These are phyloP conservation scores for Caenorhabditis wallacei DNA, from an alignment of 2,888 invertebrate genomes.

Conservation along the genomic window DNA sequence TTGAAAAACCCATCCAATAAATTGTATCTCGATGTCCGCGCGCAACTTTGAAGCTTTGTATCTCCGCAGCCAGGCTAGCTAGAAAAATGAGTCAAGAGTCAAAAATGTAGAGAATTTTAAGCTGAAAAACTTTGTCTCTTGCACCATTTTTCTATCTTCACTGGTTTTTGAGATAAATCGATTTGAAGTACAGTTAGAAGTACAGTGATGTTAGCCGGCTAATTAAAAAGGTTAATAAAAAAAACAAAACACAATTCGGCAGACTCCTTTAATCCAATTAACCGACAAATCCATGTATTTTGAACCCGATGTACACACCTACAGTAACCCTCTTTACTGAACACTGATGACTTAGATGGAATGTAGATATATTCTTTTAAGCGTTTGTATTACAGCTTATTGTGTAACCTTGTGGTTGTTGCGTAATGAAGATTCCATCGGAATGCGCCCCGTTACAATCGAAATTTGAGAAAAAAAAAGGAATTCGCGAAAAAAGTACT, in stretches of 20 bases:
- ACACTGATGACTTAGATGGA: conserved; percentile 47
- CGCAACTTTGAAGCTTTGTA: too few species aligned
- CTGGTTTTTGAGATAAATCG: not conserved
- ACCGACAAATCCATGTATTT: not conserved
- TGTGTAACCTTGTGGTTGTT: conserved; percentile 16
- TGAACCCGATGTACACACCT: too few species aligned
- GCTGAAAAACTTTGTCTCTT: not conserved
- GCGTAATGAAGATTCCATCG: not conserved
- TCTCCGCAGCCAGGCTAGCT: too few species aligned
- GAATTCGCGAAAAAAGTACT: too few species aligned
- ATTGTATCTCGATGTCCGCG: too few species aligned
- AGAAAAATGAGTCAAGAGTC: too few species aligned
- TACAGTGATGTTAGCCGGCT: too few species aligned
- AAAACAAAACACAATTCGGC: too few species aligned
- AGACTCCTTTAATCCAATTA: too few species aligned
- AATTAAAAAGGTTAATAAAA: too few species aligned
- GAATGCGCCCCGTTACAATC: not conserved
- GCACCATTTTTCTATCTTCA: not conserved
- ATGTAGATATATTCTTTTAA: conserved; percentile 1
- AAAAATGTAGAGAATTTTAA: not conserved
- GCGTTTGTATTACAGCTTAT: conserved; percentile 11
- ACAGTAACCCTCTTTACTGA: not conserved
- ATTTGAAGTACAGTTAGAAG: not conserved
- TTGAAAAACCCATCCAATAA: too few species aligned
- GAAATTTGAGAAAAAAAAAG: too few species aligned